A percentile compares a stretch with the other conserved stretches of the same genome.
Conservation (phyloP, 1,140 invertebrate species). For the Drosophila kikkawai region DNA sequence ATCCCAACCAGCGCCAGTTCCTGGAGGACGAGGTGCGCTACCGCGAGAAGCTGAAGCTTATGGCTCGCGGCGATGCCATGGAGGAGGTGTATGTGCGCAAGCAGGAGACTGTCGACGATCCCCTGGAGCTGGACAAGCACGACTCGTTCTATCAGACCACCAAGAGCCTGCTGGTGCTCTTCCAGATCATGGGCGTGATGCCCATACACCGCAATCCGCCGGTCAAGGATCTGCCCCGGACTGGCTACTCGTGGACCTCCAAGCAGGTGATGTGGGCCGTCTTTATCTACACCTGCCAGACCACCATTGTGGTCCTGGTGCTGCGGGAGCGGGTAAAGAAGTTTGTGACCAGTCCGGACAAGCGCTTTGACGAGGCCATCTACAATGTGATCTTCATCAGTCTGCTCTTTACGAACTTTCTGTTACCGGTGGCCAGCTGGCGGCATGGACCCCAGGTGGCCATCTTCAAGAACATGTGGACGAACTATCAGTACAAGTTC, state of each 20-base stretch:
- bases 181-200: conserved; percentile 91
- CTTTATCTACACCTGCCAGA: conserved; percentile 86
- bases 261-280: conserved; percentile 87
- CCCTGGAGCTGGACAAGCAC: conserved; percentile 86
- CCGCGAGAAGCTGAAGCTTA: conserved; percentile 73
- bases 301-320: conserved; percentile 86
- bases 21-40: conserved; percentile 82
- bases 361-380: conserved; percentile 89
- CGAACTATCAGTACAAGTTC: conserved; percentile 89
- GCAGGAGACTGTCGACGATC: conserved; percentile 78
- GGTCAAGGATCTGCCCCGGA: conserved; percentile 85
- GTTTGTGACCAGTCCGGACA: conserved; percentile 87
- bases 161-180: conserved; percentile 88
- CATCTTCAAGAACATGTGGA: conserved; percentile 91
- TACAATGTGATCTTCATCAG: conserved; percentile 90
- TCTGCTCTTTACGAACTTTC: conserved; percentile 89
- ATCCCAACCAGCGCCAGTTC: conserved; percentile 83
- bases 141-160: conserved; percentile 89
- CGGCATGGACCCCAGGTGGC: conserved; percentile 88
- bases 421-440: conserved; percentile 89
- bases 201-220: conserved; percentile 88
- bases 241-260: conserved; percentile 87
- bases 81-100: conserved; percentile 75
- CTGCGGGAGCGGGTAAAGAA: conserved; percentile 86
- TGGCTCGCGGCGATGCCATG: conserved; percentile 58